These are phyloP conservation scores for Ormyrus rosae DNA, from an alignment of 2,888 invertebrate genomes.

Conservation along the genomic window DNA sequence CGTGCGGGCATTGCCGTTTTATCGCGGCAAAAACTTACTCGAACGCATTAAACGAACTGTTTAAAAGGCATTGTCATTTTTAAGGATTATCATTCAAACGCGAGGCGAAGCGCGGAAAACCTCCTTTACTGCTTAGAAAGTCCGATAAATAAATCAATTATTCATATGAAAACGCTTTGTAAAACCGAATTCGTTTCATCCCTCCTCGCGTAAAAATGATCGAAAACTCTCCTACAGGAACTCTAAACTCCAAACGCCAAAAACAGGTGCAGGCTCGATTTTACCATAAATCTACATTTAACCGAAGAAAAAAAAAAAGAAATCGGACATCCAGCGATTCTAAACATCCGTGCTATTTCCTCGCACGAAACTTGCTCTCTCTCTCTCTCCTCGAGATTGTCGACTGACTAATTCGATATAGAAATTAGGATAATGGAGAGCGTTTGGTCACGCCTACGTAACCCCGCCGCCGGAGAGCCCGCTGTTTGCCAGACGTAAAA, in stretches of 20 bases:
- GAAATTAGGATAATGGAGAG: conserved; percentile 55
- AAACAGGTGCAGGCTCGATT: too few species aligned
- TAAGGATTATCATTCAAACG: conserved; percentile 20
- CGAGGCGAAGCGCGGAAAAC: neutral
- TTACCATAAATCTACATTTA: too few species aligned
- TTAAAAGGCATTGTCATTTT: conserved; percentile 12
- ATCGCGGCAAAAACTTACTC: neutral
- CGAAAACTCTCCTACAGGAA: too few species aligned
- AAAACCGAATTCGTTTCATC: neutral
- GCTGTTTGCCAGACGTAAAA: conserved; percentile 49
- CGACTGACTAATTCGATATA: conserved; percentile 43
- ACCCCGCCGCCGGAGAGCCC: neutral
- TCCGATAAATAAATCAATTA: conserved; percentile 11
- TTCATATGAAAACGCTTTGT: neutral
- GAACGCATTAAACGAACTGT: neutral
- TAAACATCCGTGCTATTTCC: too few species aligned
- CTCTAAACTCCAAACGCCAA: too few species aligned
- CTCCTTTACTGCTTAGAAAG: neutral
- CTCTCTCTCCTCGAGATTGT: neutral
- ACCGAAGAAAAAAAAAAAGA: neutral
- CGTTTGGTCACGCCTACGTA: conserved; percentile 49
- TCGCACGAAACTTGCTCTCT: neutral
- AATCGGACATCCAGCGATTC: too few species aligned
- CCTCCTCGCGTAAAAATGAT: neutral
- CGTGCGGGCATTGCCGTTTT: neutral